Conservation (phyloP, 2,888 invertebrate species). For the Synergus gifuensis region DNA sequence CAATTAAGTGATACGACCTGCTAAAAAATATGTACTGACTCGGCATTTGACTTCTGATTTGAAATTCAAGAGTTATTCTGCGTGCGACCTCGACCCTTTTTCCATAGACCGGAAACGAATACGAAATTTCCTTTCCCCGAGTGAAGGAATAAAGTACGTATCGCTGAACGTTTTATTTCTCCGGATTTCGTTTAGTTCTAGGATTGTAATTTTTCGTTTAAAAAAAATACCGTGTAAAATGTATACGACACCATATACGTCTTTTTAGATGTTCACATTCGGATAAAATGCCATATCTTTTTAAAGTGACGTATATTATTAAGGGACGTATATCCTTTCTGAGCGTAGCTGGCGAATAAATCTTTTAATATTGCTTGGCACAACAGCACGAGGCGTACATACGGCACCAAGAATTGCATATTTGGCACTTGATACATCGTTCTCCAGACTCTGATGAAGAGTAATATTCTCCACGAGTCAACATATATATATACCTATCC, state of each 20-base stretch:
- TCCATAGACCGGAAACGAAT: slow-evolving; percentile 49
- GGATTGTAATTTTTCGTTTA: background rate
- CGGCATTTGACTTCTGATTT: slow-evolving; percentile 37
- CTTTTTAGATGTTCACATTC: slow-evolving; percentile 10
- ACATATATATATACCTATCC: slow-evolving; percentile 8
- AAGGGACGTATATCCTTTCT: slow-evolving; percentile 38
- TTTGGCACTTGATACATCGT: slow-evolving; percentile 42
- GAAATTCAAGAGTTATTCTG: slow-evolving; percentile 38
- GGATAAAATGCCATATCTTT: slow-evolving; percentile 36
- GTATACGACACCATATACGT: background rate
- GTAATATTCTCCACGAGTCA: slow-evolving; percentile 40
- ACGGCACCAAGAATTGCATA: slow-evolving; percentile 41
- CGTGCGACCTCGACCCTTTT: slow-evolving; percentile 37
- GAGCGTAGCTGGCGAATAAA: slow-evolving; percentile 39
- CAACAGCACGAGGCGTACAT: slow-evolving; percentile 40
- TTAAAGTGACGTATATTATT: slow-evolving; percentile 38
- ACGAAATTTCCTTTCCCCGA: slow-evolving; percentile 50
- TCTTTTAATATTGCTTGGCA: slow-evolving; percentile 42
- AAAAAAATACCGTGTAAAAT: slow-evolving; percentile 5
- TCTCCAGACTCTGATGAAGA: slow-evolving; percentile 41
- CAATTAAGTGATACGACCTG: slow-evolving; percentile 26
- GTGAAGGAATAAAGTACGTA: slow-evolving; percentile 20
- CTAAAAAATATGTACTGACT: slow-evolving; percentile 18
- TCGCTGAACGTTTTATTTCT: slow-evolving; percentile 67
- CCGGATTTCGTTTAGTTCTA: slow-evolving; percentile 67